phyloP scores from a whole-genome alignment of 2,113 vertebrate genomes.

The Odontesthes bonariensis region DNA sequence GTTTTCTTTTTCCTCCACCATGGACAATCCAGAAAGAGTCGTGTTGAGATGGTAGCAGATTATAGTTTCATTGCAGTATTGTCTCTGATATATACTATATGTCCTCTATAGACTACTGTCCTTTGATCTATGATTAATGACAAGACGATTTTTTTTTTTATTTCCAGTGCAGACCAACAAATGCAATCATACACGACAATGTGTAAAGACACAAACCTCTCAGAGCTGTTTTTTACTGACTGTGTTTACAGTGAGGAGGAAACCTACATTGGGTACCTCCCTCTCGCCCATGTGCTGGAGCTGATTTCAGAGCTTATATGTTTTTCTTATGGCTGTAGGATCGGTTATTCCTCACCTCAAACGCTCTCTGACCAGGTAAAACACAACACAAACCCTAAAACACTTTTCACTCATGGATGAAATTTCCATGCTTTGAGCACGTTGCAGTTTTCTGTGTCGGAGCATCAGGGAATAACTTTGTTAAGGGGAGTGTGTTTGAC shows the following conservation, averaged over 20 bases:
- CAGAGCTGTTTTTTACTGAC: not conserved
- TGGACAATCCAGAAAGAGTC: too few species aligned
- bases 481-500: not conserved
- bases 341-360: slow-evolving; percentile 96
- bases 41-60: too few species aligned
- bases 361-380: slow-evolving; percentile 94
- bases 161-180: not conserved
- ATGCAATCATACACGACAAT: not conserved
- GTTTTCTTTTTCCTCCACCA: not conserved
- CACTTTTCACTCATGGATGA: not conserved
- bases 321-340: slow-evolving; percentile 89
- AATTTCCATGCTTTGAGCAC: not conserved
- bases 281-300: slow-evolving; percentile 95
- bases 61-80: too few species aligned
- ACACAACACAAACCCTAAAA: not conserved
- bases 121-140: too few species aligned
- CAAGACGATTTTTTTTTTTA: too few species aligned
- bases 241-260: slow-evolving; percentile 87
- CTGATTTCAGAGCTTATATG: slow-evolving; percentile 94
- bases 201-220: not conserved
- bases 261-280: slow-evolving; percentile 93
- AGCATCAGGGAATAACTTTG: not conserved
- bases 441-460: too few species aligned
- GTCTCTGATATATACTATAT: too few species aligned
- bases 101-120: too few species aligned